Percentiles rank a stretch among this genome's conserved stretches.
Evolutionary conservation across 2,113 vertebrate genomes (phyloP).

Genomic region (Serinus canaria): DNA sequence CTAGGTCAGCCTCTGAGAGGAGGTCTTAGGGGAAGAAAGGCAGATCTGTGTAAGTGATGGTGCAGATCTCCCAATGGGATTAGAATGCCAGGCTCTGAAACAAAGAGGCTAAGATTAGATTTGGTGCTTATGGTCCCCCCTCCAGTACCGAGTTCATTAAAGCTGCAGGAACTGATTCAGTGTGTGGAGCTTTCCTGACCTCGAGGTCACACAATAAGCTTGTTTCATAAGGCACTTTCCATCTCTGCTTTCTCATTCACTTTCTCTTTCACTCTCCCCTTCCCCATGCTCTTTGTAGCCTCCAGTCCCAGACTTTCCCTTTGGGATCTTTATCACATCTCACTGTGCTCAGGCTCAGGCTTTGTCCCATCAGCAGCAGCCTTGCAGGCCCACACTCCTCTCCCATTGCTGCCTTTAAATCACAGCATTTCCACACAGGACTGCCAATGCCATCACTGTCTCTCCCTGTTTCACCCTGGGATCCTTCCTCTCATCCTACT

Average conservation of each 20-base stretch:
- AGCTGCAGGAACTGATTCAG: neutral
- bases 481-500: neutral
- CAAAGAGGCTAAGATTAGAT: neutral
- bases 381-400: neutral
- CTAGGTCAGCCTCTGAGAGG: neutral
- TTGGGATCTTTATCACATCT: neutral
- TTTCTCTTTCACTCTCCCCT: neutral
- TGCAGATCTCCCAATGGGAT: neutral
- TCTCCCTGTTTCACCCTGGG: neutral
- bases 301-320: neutral
- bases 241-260: neutral
- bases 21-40: neutral
- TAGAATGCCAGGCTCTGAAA: neutral
- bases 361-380: neutral
- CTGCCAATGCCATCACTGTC: neutral
- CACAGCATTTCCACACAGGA: neutral
- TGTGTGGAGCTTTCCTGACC: neutral
- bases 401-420: neutral
- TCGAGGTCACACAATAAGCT: neutral
- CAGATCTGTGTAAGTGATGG: neutral
- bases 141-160: constrained; percentile 28
- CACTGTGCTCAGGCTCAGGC: neutral
- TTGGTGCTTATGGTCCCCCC: neutral
- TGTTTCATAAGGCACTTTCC: neutral
- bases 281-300: neutral